Percentiles rank a stretch among this genome's conserved stretches.
Conservation (phyloP, 2,113 vertebrate genomes). For the Aleadryas rufinucha region DNA sequence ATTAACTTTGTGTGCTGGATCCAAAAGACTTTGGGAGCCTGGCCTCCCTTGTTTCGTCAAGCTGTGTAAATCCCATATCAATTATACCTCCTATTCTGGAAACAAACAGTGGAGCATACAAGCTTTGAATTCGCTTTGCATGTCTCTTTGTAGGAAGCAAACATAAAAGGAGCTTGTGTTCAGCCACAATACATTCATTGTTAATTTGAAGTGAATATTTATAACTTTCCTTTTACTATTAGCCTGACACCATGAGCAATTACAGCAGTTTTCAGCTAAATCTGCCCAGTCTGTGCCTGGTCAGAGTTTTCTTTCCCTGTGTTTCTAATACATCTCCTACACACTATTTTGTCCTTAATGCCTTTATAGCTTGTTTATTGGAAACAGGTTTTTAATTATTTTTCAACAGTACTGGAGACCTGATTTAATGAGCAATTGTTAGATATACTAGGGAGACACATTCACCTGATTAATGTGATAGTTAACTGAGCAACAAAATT, state of each 20-base stretch:
- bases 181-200: conserved; percentile 9
- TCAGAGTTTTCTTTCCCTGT: background rate
- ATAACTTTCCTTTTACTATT: conserved; percentile 33
- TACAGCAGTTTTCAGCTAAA: background rate
- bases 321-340: background rate
- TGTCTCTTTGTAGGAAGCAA: conserved; percentile 37
- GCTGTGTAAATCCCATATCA: conserved; percentile 7
- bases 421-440: conserved; percentile 58
- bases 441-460: conserved; percentile 2
- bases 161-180: conserved; percentile 7
- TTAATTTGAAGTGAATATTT: conserved; percentile 53
- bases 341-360: conserved; percentile 10
- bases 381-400: conserved; percentile 54
- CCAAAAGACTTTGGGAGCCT: conserved; percentile 7
- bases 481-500: conserved; percentile 42
- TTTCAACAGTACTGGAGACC: conserved; percentile 5
- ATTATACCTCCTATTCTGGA: conserved; percentile 20
- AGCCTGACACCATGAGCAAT: background rate
- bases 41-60: background rate
- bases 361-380: conserved; percentile 52
- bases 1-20: conserved; percentile 23
- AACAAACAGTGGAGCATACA: background rate
- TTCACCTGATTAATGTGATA: conserved; percentile 59
- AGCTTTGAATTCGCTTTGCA: conserved; percentile 13
- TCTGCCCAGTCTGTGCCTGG: background rate